A percentile compares a stretch with the other conserved stretches of the same genome.
These are phyloP conservation scores for Oedothorax gibbosus DNA, from an alignment of 1,140 invertebrate species.

Conservation along the genomic window DNA sequence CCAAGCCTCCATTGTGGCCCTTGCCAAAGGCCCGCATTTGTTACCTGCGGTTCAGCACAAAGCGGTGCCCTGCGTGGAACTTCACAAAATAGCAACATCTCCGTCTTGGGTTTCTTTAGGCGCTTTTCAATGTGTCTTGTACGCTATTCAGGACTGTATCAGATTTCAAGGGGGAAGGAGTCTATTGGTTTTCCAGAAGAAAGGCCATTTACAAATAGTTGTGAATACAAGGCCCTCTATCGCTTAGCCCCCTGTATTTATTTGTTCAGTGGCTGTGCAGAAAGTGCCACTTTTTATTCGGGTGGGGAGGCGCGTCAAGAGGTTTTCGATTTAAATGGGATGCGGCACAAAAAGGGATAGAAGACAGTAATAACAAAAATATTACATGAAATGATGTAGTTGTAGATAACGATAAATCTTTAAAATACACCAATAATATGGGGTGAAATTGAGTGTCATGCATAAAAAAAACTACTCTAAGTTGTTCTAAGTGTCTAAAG, in stretches of 20 bases:
- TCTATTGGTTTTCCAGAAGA: constrained; percentile 38
- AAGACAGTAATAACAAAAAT: too few relatives aligned
- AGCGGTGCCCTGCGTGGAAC: constrained; percentile 1
- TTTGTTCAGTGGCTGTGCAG: constrained; percentile 15
- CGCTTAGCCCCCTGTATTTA: not conserved
- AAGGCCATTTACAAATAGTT: constrained; percentile 52
- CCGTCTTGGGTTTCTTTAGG: not conserved
- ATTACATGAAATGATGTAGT: too few relatives aligned
- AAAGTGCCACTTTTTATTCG: not conserved
- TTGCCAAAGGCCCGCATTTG: constrained; percentile 45
- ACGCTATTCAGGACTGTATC: constrained; percentile 53
- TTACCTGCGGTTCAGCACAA: constrained; percentile 41
- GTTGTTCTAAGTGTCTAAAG: too few relatives aligned
- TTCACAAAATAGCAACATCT: constrained; percentile 49
- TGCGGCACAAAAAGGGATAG: not conserved
- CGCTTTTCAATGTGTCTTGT: constrained; percentile 47
- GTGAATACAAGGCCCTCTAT: constrained; percentile 16
- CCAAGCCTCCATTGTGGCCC: constrained; percentile 11
- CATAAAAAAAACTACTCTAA: too few relatives aligned
- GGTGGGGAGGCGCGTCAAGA: not conserved
- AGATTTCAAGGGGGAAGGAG: constrained; percentile 35
- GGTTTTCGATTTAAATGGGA: not conserved
- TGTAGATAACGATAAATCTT: too few relatives aligned
- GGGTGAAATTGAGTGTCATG: too few relatives aligned
- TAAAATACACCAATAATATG: too few relatives aligned